Evolutionary conservation across 2,888 invertebrate genomes (phyloP).

Genomic region (Drosophila mettleri): DNA sequence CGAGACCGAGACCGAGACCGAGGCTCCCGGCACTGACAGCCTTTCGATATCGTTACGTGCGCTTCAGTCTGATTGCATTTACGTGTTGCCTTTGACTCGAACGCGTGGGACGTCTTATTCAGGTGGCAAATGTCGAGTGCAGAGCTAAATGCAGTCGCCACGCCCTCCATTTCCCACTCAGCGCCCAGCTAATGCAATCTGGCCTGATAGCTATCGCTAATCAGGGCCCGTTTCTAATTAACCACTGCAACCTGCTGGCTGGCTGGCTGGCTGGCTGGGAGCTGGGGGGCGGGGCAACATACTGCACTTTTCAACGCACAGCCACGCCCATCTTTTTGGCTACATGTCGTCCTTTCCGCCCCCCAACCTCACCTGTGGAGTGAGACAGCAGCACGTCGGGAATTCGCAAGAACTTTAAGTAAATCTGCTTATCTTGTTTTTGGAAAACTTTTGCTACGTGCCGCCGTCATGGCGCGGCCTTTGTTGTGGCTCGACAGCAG

Average conservation of each 20-base stretch:
- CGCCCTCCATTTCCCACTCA: constrained; percentile 13
- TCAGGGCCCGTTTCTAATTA: constrained; percentile 66
- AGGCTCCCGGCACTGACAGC: constrained; percentile 36
- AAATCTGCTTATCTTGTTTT: constrained; percentile 82
- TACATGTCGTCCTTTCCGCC: constrained; percentile 16
- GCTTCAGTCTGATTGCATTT: constrained; percentile 69
- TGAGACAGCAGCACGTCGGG: constrained; percentile 64
- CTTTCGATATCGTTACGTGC: constrained; percentile 68
- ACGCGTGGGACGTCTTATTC: not conserved
- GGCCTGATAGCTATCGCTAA: constrained; percentile 43
- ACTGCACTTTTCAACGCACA: constrained; percentile 39
- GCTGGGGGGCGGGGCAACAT: constrained; percentile 21
- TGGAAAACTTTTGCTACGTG: constrained; percentile 76
- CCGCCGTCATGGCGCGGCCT: constrained; percentile 76
- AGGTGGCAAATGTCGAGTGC: constrained; percentile 24
- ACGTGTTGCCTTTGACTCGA: constrained; percentile 53
- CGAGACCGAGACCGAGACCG: constrained; percentile 16
- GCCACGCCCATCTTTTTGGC: constrained; percentile 20
- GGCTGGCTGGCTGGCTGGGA: no score
- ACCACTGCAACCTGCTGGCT: constrained; percentile 14
- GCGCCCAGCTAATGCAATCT: constrained; percentile 8
- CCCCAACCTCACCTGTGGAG: no score
- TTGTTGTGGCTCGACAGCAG: constrained; percentile 50
- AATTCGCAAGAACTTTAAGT: constrained; percentile 70
- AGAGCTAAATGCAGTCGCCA: no score